Base-by-base conservation (phyloP, 2,113 vertebrate genomes). In the Peromyscus leucopus region DNA sequence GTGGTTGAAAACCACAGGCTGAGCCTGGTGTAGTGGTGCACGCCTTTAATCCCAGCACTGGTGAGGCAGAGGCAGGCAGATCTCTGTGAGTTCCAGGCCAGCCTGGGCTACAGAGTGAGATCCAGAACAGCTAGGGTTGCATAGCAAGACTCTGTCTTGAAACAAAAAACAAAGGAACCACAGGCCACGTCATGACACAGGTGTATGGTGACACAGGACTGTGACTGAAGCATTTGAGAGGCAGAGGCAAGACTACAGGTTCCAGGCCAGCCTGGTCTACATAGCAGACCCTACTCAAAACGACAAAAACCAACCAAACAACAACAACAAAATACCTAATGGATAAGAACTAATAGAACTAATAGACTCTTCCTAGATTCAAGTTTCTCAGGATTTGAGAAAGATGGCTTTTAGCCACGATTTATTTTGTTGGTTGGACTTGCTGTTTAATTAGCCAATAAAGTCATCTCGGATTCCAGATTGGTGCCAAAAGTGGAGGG, bases 331-430 rank as follows among this genome's bases (percentile, higher is more conserved):
- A 72, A 59, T 1, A 74, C 21, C 6, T 13, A 69, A 69, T 0
- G 7, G 22, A 10, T 33, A 86, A 63, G 33, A 90, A 84, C 48
- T 13, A 91, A 36, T 1, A 63, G 33, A 90, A 84, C 48, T 13
- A 91, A 36, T 1, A 19, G 16, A 46, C 16, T 76, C 26, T 84
- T 78, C 24, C 10, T 94, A 36, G 76, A 61, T 92, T 63, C 48
- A 46, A 59, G 51, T 71, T 84, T 92, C 61, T 61, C 51, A 67
- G 67, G 26, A 57, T 95, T 96, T 90, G 51, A 97, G 57, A 86
- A 91, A 75, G 28, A 13, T 57, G 31, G 17, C 26, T 57, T 74
- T 93, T 55, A 78, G 67, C 57, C 39, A 13, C 22, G 1, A 63
- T 15, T 84, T 69, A 12, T 63, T 86, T 86, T 95, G 13, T 57